Evolutionary conservation across 2,797 vertebrate species (phyloP), one percentile per base, ranked within the genome.

Genomic region (Ataeniobius toweri): DNA sequence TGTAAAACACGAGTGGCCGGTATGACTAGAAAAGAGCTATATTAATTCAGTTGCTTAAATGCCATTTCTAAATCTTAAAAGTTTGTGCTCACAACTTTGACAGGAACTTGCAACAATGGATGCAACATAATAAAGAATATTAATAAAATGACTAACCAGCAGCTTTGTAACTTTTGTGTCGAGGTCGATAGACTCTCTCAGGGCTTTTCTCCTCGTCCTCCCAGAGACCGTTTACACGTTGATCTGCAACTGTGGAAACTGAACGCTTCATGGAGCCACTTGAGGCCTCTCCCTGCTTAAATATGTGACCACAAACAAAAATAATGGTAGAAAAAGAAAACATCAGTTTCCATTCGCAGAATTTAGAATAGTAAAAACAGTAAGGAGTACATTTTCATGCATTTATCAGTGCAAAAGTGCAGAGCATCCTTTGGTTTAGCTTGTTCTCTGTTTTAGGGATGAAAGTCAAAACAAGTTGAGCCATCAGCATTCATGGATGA

Each of bases 81-180:
- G 46, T 69, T 44, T 24, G 22, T 46, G 24, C 12, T 46, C 2
- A 26, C 44, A 26, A 68, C 20, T 12, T 41, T 18, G 63, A 41
- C 20, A 67, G 31, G 16, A 63, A 63, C 16, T 36, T 36, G 28
- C 18, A 36, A 67, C 63, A 22, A 12, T 61, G 20, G 31, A 46
- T 28, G 22, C 3, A 46, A 14, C 36, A 81, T 18, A 71, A 50
- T 20, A 13, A 18, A 53, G 20, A 6, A n/a, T 16, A 59, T 12
- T 36, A 46, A 46, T 48, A 55, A 56, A 12, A 36, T 46, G 59
- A 90, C 94, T 80, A 70, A 95, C 95, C 95, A 51, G 97, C 97
- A 78, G 96, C 97, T 85, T 98, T 98, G 93, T 99, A 99, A 89
- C 98, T 99, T 89, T 97, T 97, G 77, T 96, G 95, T 80, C 97